A percentile compares a stretch with the other conserved stretches of the same genome.
phyloP scores from a whole-genome alignment of 2,888 invertebrate genomes.

The Kuschelorhynchus macadamiae region DNA sequence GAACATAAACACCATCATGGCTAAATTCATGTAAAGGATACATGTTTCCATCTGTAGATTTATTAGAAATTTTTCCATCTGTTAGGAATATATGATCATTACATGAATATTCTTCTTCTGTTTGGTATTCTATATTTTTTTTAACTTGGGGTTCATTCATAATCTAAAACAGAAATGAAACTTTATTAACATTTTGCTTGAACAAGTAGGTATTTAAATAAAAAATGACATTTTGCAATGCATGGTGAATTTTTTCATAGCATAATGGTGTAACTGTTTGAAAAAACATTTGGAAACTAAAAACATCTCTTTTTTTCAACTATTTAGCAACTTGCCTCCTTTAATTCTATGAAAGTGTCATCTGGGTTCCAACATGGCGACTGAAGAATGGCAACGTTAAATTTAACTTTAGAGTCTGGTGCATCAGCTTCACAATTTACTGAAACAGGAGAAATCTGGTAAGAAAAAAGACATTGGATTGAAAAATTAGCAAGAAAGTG shows the following conservation, averaged over 20 bases:
- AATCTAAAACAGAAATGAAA: no score
- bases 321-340: conserved; percentile 63
- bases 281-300: no score
- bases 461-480: not conserved
- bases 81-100: conserved; percentile 64
- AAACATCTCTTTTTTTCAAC: no score
- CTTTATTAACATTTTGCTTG: no score
- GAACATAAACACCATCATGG: conserved; percentile 82
- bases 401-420: conserved; percentile 65
- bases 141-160: no score
- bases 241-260: no score
- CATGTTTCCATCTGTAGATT: conserved; percentile 34
- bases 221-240: no score
- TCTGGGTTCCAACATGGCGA: conserved; percentile 73
- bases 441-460: conserved; percentile 57
- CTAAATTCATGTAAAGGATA: conserved; percentile 72
- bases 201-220: no score
- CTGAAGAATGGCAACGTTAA: conserved; percentile 72
- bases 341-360: conserved; percentile 60
- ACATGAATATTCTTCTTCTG: conserved; percentile 56
- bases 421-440: conserved; percentile 69
- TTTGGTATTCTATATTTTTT: no score
- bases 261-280: no score
- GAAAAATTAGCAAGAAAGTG: conserved; percentile 1
- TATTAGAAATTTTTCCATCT: conserved; percentile 56